Base-by-base conservation (phyloP, 1,140 invertebrate genomes). In the Sycophila sp. region DNA sequence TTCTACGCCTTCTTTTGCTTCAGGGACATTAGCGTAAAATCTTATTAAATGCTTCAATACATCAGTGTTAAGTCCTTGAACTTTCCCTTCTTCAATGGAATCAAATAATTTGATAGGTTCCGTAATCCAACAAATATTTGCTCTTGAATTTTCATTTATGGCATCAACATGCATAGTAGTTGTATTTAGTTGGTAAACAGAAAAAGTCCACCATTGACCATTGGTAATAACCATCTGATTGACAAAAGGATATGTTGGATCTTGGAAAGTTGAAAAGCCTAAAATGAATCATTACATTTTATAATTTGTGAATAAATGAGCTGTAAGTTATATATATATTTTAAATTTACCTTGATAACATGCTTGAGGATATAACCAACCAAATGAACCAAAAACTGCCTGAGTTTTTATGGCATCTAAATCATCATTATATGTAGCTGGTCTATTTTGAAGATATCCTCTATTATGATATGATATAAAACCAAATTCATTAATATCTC, bases 101-200 rank as follows among this genome's bases (percentile, higher is more conserved):
- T 95, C 93, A 84, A 91, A 97, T 0, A 98, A 83, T 72, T 92
- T 89, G 71, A 92, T 77, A 15, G 91, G 87, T 30, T 89, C 84
- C 15, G 91, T 92, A n/a, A 89, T 88, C 89, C 93, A 97, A 75
- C 94, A 96, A 40, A 96, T 80, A 84, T 98, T 98, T 34, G 89
- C 85, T 72, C 89, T 88, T 0, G 87, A 85, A 86, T 96, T 96
- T 26, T 85, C 83, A 45, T 89, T 83, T 26, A 89, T 78, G 74
- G 90, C 72, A 28, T 91, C 87, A 69, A 84, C 82, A 75, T 92
- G 87, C 56, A 95, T 76, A 11, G 90, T 77, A 45, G 92, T 89
- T 1, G 95, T 97, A 80, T 98, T 98, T 28, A 98, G 78, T 84
- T 98, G 96, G 80, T 97, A 98, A 7, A 90, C 87, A 80, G 91